Evolutionary conservation across 2,113 vertebrate species (phyloP).

Genomic region (Vulpes ferrilata): DNA sequence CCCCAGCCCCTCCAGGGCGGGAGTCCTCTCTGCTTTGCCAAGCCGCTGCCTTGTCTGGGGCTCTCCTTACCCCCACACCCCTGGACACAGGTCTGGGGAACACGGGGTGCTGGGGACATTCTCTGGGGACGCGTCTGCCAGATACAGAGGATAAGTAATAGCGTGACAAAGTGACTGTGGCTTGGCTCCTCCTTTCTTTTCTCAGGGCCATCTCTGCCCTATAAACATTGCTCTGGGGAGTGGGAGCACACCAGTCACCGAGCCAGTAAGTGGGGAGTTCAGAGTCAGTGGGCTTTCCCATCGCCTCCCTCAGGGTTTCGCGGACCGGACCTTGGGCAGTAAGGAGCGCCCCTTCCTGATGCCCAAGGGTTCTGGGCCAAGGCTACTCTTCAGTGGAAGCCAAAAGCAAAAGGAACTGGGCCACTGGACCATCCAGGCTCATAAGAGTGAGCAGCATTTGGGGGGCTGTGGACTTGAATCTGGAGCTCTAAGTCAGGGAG

Average conservation of each 20-base stretch:
- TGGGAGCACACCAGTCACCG: no score
- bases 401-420: background rate
- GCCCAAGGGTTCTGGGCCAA: background rate
- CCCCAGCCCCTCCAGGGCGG: accelerated
- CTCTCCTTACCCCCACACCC: background rate
- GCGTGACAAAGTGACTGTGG: background rate
- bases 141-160: background rate
- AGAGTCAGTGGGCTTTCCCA: no score
- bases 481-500: background rate
- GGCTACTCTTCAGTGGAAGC: background rate
- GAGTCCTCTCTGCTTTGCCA: background rate
- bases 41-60: background rate
- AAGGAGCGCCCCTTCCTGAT: background rate
- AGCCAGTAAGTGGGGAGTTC: no score
- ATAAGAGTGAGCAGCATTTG: no score
- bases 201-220: background rate
- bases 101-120: background rate
- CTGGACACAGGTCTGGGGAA: background rate
- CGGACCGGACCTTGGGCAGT: no score
- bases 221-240: background rate
- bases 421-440: no score
- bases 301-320: no score
- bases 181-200: background rate
- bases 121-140: background rate
- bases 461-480: no score